Conservation (phyloP, 2,888 invertebrate species). For the Lacanobia oleracea region DNA sequence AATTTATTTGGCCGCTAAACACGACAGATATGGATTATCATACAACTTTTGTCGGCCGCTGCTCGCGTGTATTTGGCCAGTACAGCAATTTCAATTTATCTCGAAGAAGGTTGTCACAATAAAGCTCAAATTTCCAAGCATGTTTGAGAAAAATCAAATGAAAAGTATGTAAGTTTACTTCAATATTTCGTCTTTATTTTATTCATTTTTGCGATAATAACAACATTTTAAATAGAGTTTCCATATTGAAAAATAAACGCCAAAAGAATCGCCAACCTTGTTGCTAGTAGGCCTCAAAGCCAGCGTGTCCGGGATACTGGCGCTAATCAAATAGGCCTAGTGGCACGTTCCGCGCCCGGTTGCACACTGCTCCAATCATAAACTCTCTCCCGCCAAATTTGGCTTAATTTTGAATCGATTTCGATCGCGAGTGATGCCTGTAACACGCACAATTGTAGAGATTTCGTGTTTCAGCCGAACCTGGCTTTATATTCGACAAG, state of each 20-base stretch:
- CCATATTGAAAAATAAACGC: not conserved
- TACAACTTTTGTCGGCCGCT: no score
- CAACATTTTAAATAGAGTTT: not conserved
- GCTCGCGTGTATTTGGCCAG: no score
- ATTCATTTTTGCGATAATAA: not conserved
- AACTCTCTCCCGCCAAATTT: conserved; percentile 62
- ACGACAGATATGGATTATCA: no score
- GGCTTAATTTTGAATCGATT: conserved; percentile 61
- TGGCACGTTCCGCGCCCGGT: conserved; percentile 65
- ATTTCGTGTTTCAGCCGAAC: conserved; percentile 22
- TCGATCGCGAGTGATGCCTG: conserved; percentile 37
- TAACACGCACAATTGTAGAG: conserved; percentile 38
- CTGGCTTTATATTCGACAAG: conserved; percentile 28
- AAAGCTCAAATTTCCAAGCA: no score
- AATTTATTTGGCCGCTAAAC: no score
- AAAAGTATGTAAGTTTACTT: no score
- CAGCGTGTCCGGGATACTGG: conserved; percentile 41
- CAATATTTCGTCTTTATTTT: no score
- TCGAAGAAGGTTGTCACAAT: no score
- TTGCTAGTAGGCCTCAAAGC: conserved; percentile 42
- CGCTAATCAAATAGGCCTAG: conserved; percentile 74
- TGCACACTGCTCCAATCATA: conserved; percentile 70
- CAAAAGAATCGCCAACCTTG: not conserved
- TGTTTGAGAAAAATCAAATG: no score
- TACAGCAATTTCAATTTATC: no score